Evolutionary conservation across 2,797 vertebrate genomes (phyloP), one percentile per base, ranked within the genome.

Genomic region (Myiothlypis coronata): DNA sequence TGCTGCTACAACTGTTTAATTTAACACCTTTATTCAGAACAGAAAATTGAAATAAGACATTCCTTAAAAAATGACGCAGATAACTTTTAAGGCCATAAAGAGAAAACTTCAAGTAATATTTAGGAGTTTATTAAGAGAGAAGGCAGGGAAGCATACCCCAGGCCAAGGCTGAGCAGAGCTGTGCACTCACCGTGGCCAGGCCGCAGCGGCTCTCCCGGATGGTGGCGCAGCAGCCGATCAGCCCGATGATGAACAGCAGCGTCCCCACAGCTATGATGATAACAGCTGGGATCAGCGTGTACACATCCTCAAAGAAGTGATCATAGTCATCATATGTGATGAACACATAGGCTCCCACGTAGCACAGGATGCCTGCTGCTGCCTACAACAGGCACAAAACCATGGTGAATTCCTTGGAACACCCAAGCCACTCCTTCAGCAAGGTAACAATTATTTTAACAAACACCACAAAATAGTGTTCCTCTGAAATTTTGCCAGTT

Each of bases 281-380:
- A 26, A 99, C 97, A 5, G 99, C 99, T 32, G 99, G 99, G 90
- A 99, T 98, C 60, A 99, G 97, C 0, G 99, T 99, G 95, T 99
- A 99, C 78, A 99, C 98, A 4, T 99, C 99, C 94, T 99, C 98
- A 76, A 99, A 99, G 98, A 99, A 99, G 95, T 99, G 99, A 87
- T 99, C 99, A 1, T 99, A 99, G 97, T 99, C 99, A 8, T 99
- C 99, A 0, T 99, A 99, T 2, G 99, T 99, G 98, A 99, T 99
- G 87, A 99, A 99, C 95, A 99, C 99, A n/a, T 99, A 99, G 84
- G 99, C 99, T 72, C 99, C 99, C 37, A 99, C 99, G 17, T 99
- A 99, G 97, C 99, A 99, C 74, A 99, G 96, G 77, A 99, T 99
- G 64, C 99, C 99, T 71, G 99, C 99, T 43, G 99, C 99, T 52